These are phyloP conservation scores for Steinernema khuongi DNA, from an alignment of 1,140 invertebrate species.

Conservation along the genomic window DNA sequence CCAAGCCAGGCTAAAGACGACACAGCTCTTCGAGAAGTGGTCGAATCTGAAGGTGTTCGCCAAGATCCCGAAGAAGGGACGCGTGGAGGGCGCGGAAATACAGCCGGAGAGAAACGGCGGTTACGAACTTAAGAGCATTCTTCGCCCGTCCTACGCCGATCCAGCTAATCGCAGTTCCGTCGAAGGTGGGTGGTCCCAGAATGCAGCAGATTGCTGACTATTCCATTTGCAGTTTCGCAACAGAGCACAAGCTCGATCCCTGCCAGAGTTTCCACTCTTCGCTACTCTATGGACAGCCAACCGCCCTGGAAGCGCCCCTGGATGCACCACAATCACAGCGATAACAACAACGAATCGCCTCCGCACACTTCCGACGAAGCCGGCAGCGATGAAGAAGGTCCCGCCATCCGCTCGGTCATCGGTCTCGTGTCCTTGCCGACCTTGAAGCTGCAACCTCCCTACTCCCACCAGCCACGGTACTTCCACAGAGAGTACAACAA, in stretches of 20 bases:
- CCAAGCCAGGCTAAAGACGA: not conserved
- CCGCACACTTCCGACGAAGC: not conserved
- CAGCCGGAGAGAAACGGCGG: not conserved
- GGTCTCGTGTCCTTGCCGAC: not conserved
- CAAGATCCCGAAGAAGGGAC: conserved; percentile 8
- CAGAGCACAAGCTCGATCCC: not conserved
- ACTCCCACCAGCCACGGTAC: not conserved
- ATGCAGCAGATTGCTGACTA: not conserved
- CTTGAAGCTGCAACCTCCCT: not conserved
- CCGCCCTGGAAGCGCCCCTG: not conserved
- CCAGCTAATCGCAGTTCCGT: not conserved
- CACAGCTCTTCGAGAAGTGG: not conserved
- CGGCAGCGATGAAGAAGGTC: not conserved
- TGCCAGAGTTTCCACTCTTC: not conserved
- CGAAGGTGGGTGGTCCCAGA: not conserved
- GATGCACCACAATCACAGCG: not conserved
- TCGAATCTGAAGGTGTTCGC: not conserved
- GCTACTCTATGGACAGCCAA: not conserved
- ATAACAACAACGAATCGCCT: not conserved
- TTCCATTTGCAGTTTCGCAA: not conserved
- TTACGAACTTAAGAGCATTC: not conserved
- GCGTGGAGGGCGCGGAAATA: not conserved
- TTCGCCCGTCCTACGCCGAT: not conserved
- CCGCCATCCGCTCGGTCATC: not conserved
- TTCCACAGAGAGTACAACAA: no score